These are phyloP conservation scores for Nasonia longicornis DNA, from an alignment of 1,140 invertebrate species.

Conservation along the genomic window DNA sequence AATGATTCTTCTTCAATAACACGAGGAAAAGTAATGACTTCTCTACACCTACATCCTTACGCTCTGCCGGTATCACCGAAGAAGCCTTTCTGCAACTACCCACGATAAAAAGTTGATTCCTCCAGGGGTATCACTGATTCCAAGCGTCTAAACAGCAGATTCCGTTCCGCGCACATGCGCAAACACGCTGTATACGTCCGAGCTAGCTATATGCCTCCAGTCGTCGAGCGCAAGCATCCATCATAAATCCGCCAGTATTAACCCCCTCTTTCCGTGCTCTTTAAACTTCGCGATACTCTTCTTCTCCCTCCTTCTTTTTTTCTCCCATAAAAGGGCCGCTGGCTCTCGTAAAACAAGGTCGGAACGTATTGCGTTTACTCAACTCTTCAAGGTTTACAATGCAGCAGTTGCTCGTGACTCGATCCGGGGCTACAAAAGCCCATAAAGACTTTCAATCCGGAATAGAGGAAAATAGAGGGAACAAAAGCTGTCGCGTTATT, in stretches of 20 bases:
- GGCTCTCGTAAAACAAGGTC: constrained; percentile 19
- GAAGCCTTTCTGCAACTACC: background rate
- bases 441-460: constrained; percentile 16
- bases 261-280: background rate
- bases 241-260: background rate
- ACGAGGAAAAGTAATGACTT: background rate
- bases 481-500: background rate
- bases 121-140: too few species aligned
- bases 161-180: too few species aligned
- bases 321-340: background rate
- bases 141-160: too few species aligned
- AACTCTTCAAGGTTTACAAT: constrained; percentile 19
- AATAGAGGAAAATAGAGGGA: background rate
- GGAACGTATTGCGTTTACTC: constrained; percentile 6
- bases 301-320: background rate
- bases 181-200: background rate
- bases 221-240: background rate
- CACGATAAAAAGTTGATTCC: background rate
- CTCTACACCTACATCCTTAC: too few species aligned
- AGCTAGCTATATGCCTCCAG: background rate
- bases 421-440: constrained; percentile 4
- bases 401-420: background rate
- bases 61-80: background rate
- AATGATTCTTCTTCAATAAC: background rate
- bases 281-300: background rate